A percentile compares a stretch with the other conserved stretches of the same genome.
Conservation (phyloP, 2,888 invertebrate species). For the Cephus pygmeus region DNA sequence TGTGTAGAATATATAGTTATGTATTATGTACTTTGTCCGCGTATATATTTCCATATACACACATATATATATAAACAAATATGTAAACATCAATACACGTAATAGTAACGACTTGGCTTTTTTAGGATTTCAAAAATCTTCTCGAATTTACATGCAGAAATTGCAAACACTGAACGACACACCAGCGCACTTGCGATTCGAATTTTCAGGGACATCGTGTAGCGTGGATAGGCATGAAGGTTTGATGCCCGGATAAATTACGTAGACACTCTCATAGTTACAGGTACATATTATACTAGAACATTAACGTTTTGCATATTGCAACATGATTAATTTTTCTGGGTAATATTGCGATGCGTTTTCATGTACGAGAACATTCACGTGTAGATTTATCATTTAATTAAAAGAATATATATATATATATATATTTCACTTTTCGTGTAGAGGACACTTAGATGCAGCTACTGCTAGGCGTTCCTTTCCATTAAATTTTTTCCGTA, state of each 20-base stretch:
- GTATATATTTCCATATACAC: not conserved
- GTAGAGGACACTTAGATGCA: slow-evolving; percentile 1
- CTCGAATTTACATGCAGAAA: not conserved
- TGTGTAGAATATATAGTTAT: not conserved
- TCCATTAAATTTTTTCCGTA: not conserved
- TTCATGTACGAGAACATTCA: not conserved
- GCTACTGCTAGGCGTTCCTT: not conserved
- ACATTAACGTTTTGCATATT: slow-evolving; percentile 10
- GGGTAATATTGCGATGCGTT: not conserved
- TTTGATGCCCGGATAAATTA: slow-evolving; percentile 18
- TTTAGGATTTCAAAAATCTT: not conserved
- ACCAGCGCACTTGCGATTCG: not conserved
- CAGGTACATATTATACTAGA: not conserved
- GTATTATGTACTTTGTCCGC: slow-evolving; percentile 1
- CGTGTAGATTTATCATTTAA: not conserved
- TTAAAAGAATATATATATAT: not conserved
- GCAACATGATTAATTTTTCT: not conserved
- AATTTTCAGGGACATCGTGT: slow-evolving; percentile 5
- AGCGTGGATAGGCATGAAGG: not conserved
- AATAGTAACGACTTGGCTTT: not conserved
- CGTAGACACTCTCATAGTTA: slow-evolving; percentile 13
- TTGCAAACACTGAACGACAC: not conserved
- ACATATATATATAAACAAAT: not conserved
- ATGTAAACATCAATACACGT: slow-evolving; percentile 5
- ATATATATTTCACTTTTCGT: not conserved